Evolutionary conservation across 2,888 invertebrate species (phyloP), one percentile per base, ranked within the genome.

Genomic region (Allolobophora icterica): DNA sequence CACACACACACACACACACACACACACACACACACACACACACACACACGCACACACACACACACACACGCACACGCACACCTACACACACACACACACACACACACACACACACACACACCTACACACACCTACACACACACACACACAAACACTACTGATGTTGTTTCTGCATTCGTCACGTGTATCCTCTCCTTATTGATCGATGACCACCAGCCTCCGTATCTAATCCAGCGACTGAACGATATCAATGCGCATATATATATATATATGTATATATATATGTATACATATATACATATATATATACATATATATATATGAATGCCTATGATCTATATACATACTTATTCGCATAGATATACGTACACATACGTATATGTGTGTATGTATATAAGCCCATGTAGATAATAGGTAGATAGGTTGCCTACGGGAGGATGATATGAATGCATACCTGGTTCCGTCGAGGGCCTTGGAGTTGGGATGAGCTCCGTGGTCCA

Each of bases 381-480:
- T n/a, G 24, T 84, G 15, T 84, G 34, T 6, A 21, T 17, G 30
- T 84, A 84, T n/a, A 84, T 33, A 87, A 34, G 35, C 35, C 21
- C 87, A 87, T 15, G 84, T 2, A 30, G 33, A 19, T 30, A 84
- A 84, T 13, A 19, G 19, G 5, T 84, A 84, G 34, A 84, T 84
- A 21, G 24, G 24, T n/a, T 71, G 30, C n/a, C 30, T 17, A 30
- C 4, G n/a, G 71, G 3, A 0, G 71, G 71, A n/a, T 71, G 2
- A 71, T 17, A 13, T 71, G 30, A n/a, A n/a, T n/a, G 71, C 71
- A 87, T 87, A 95, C 95, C 95, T 94, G 90, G 95, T 98, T 92
- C 98, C 98, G 90, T 98, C 98, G 94, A 97, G 97, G 3, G 98
- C 98, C 91, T 98, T 97, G 94, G 97, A 98, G 92, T 98, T 98